Conservation (phyloP, 2,797 vertebrate species). For the Stomatorhinus walkeri region DNA sequence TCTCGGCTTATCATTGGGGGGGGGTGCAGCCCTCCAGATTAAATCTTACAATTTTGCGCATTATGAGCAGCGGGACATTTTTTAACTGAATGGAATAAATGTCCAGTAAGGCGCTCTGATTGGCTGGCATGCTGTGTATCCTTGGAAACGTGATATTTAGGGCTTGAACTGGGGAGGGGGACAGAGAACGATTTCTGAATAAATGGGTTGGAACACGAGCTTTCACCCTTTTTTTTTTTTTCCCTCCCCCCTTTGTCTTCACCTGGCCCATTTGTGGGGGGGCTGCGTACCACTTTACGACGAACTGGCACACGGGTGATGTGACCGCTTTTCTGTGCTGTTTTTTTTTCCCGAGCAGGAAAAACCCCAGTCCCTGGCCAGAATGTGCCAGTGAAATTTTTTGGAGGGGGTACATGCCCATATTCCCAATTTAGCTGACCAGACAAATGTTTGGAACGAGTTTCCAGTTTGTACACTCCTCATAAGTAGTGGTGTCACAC, state of each 20-base stretch:
- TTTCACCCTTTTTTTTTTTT: constrained; percentile 38
- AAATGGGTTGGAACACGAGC: constrained; percentile 38
- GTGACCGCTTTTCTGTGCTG: not conserved
- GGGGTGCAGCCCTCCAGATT: constrained; percentile 2
- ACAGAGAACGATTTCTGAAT: constrained; percentile 33
- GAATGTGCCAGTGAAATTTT: not conserved
- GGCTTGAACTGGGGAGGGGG: constrained; percentile 21
- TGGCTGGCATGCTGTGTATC: constrained; percentile 46
- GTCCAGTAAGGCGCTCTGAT: constrained; percentile 32
- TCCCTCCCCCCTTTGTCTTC: not conserved
- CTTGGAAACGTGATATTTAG: constrained; percentile 52
- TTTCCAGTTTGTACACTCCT: not conserved
- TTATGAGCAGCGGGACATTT: constrained; percentile 28
- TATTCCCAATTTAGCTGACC: too few relatives aligned
- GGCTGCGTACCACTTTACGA: not conserved
- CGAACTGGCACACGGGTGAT: not conserved
- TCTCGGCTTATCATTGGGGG: constrained; percentile 6
- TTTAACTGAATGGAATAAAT: constrained; percentile 26
- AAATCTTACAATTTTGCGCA: constrained; percentile 27
- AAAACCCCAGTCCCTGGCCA: not conserved
- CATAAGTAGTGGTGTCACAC: not conserved
- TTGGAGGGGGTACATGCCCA: not conserved
- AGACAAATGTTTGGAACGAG: not conserved
- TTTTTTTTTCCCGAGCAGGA: not conserved
- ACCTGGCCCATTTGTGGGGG: constrained; percentile 20